Evolutionary conservation across 2,888 invertebrate species (phyloP), one percentile per base, ranked within the genome.

Genomic region (Drosophila sordidula): DNA sequence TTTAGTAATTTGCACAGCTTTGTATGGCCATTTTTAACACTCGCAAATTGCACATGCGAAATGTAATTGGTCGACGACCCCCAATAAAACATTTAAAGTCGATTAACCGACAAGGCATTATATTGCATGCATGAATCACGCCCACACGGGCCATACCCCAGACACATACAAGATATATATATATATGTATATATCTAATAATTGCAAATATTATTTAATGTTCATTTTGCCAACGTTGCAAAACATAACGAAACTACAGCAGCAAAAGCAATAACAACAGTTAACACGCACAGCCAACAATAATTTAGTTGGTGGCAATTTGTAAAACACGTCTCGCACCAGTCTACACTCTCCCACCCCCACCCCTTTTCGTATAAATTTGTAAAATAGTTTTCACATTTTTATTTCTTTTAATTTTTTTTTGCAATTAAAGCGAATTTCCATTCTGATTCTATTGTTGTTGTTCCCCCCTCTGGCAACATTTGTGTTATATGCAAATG

Each of bases 191-290:
- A 52, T 65, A 57, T 29, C 22, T 26, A 50, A 70, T 55, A 51
- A 62, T 76, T 59, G 46, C 38, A 67, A 67, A 66, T 52, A 63
- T 59, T 64, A 67, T 67, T 64, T 51, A 51, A 52, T 59, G 18
- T 46, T 38, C 14, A 49, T 54, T 63, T 59, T 36, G 52, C 39
- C 25, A 70, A 34, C 55, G 51, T 65, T 65, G 46, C 70, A 49
- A 46, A 25, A 50, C 57, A 34, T 6, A 34, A 39, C n/a, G 12
- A 34, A 41, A 45, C 6, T 2, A 52, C n/a, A 44, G 22, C 16
- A 51, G 8, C n/a, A 44, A 34, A 41, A n/a, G n/a, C 18, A 6
- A 34, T 6, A 66, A 50, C 14, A 34, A 18, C 22, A 32, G n/a
- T 16, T 29, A 32, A 59, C 42, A 45, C 25, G 16, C 38, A 56